Conservation (phyloP, 1,140 invertebrate genomes). For the Cephus cinctus region DNA sequence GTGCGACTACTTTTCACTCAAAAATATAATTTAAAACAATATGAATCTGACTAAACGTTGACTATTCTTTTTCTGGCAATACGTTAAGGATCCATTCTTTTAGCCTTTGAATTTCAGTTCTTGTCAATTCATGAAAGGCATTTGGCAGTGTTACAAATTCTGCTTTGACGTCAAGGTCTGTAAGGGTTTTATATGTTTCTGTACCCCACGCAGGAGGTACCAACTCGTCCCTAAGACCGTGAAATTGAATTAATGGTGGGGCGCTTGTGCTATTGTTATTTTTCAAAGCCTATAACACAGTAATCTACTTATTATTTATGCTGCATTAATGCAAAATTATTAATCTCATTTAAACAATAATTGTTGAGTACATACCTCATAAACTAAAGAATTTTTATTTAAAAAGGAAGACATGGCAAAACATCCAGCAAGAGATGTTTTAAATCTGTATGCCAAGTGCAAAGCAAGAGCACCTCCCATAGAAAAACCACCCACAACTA, state of each 20-base stretch:
- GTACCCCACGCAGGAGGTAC: conserved; percentile 59
- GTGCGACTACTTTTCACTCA: too few relatives aligned
- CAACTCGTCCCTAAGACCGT: conserved; percentile 54
- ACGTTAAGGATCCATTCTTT: conserved; percentile 56
- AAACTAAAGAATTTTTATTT: conserved; percentile 66
- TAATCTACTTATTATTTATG: conserved; percentile 1
- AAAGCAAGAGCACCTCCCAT: conserved; percentile 73
- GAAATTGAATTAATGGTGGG: conserved; percentile 45
- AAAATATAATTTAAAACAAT: too few relatives aligned
- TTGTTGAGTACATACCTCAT: conserved; percentile 51
- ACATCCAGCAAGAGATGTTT: conserved; percentile 63
- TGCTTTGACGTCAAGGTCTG: conserved; percentile 52
- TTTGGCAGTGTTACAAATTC: conserved; percentile 54
- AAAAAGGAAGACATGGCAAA: conserved; percentile 73
- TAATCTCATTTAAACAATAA: neutral
- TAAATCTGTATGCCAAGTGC: conserved; percentile 65
- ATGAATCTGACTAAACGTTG: too few relatives aligned
- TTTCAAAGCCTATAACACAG: conserved; percentile 26
- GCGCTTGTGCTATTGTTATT: conserved; percentile 6
- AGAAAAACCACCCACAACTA: conserved; percentile 73
- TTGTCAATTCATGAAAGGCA: conserved; percentile 59
- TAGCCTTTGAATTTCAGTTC: conserved; percentile 51
- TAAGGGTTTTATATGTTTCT: conserved; percentile 52
- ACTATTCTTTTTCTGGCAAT: conserved; percentile 34
- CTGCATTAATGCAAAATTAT: neutral